phyloP scores from a whole-genome alignment of 2,888 invertebrate species.

The Parelbella ahira region DNA sequence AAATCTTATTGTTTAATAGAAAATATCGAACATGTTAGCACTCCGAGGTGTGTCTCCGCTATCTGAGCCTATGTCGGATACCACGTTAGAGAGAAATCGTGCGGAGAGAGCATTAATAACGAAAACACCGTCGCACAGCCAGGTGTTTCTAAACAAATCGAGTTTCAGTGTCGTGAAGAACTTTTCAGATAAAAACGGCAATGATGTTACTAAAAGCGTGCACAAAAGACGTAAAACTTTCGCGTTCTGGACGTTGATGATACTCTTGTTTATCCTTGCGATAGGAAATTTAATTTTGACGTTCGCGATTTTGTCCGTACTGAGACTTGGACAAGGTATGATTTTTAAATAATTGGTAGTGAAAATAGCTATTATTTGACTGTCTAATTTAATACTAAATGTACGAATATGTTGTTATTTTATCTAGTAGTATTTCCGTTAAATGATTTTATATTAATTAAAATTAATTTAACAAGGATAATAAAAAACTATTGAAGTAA shows the following conservation, averaged over 20 bases:
- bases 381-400: too few relatives aligned
- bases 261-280: slow-evolving; percentile 85
- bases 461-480: too few relatives aligned
- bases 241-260: slow-evolving; percentile 89
- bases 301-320: slow-evolving; percentile 88
- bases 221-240: slow-evolving; percentile 82
- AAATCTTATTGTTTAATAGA: not conserved
- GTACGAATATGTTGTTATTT: too few relatives aligned
- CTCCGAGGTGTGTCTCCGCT: slow-evolving; percentile 62
- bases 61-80: slow-evolving; percentile 68
- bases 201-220: slow-evolving; percentile 60
- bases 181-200: slow-evolving; percentile 71
- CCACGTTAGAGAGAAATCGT: slow-evolving; percentile 59
- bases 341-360: too few relatives aligned
- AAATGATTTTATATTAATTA: too few relatives aligned
- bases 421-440: too few relatives aligned
- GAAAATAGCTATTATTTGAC: too few relatives aligned
- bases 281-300: slow-evolving; percentile 90
- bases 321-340: slow-evolving; percentile 85
- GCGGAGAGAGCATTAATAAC: slow-evolving; percentile 65
- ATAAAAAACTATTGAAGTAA: too few relatives aligned
- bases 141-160: slow-evolving; percentile 47
- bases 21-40: slow-evolving; percentile 43
- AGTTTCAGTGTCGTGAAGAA: slow-evolving; percentile 47
- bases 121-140: slow-evolving; percentile 57